A percentile compares a stretch with the other conserved stretches of the same genome.
These are phyloP conservation scores for Plemyria rubiginata DNA, from an alignment of 2,888 invertebrate genomes.

Conservation along the genomic window DNA sequence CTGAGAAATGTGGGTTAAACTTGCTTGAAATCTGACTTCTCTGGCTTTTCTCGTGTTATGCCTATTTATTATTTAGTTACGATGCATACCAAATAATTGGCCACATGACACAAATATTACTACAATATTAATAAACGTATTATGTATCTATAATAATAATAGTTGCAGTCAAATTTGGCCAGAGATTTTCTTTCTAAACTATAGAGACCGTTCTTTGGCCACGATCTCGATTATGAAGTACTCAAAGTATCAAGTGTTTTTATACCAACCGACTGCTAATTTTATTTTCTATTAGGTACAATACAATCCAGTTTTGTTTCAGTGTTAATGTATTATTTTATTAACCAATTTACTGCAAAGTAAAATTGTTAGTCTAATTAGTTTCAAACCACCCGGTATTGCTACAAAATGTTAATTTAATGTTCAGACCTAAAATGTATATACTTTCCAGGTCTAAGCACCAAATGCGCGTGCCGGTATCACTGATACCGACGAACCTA, in stretches of 20 bases:
- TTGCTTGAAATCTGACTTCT: conserved; percentile 8
- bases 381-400: neutral
- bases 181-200: too few species aligned
- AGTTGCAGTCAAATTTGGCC: neutral
- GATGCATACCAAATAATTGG: neutral
- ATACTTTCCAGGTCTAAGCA: conserved; percentile 76
- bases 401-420: neutral
- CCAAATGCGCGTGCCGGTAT: conserved; percentile 75
- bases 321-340: neutral
- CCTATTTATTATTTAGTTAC: neutral
- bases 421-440: conserved; percentile 47
- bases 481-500: conserved; percentile 75
- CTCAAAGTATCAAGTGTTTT: too few species aligned
- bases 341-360: neutral
- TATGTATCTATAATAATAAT: neutral
- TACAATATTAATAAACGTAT: neutral
- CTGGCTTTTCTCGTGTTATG: conserved; percentile 9
- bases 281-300: too few species aligned
- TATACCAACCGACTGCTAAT: too few species aligned
- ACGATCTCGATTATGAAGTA: too few species aligned
- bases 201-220: too few species aligned
- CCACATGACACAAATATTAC: too few species aligned
- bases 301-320: too few species aligned
- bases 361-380: neutral
- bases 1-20: conserved; percentile 3